A percentile compares a stretch with the other conserved stretches of the same genome.
Evolutionary conservation across 2,888 invertebrate genomes (phyloP).

Genomic region (Epirrita christyi): DNA sequence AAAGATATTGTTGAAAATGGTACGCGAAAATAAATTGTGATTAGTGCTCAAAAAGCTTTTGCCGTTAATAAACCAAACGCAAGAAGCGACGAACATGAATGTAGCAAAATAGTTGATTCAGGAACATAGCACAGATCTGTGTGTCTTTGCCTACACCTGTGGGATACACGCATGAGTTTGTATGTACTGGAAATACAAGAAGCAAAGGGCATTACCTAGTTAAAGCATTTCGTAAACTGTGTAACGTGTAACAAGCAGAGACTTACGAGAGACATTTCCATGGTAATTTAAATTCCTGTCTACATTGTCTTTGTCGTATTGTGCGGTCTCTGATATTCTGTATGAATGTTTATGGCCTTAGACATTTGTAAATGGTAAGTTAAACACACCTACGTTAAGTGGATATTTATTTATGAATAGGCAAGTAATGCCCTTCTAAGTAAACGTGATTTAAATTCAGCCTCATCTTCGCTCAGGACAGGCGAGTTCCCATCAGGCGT

Average conservation of each 20-base stretch:
- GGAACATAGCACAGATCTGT: too few species aligned
- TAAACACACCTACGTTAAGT: constrained; percentile 1
- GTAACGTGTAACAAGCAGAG: constrained; percentile 30
- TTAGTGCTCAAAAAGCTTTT: too few species aligned
- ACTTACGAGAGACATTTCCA: constrained; percentile 32
- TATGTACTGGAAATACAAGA: neutral
- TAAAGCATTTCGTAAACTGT: constrained; percentile 15
- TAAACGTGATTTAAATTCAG: constrained; percentile 12
- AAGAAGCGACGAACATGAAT: too few species aligned
- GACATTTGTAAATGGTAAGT: constrained; percentile 33
- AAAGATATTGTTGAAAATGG: neutral
- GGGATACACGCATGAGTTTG: too few species aligned
- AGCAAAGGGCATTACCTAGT: constrained; percentile 11
- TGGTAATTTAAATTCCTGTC: constrained; percentile 36
- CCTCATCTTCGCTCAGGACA: neutral
- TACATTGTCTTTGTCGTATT: constrained; percentile 37
- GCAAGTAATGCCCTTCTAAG: constrained; percentile 8
- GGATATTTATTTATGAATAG: constrained; percentile 25
- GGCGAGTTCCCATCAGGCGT: too few species aligned
- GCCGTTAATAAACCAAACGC: too few species aligned
- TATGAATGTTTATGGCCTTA: constrained; percentile 34
- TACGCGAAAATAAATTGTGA: too few species aligned
- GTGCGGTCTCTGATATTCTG: constrained; percentile 28
- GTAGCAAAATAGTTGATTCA: too few species aligned
- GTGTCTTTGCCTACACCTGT: too few species aligned